phyloP scores from a whole-genome alignment of 2,888 invertebrate genomes.

The Ophion ellenae region DNA sequence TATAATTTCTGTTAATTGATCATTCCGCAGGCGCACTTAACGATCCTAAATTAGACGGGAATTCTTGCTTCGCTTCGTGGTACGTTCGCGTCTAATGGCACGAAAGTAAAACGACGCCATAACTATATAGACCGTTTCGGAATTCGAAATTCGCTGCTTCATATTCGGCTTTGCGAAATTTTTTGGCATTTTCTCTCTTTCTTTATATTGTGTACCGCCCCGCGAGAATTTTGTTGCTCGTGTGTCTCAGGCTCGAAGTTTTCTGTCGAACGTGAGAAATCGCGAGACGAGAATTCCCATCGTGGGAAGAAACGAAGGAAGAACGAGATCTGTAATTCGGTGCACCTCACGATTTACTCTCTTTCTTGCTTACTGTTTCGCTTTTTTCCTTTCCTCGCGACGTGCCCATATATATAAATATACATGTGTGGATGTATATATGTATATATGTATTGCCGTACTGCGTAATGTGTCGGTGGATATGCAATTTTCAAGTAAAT shows the following conservation, averaged over 20 bases:
- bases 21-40: slow-evolving; percentile 32
- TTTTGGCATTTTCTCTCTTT: neutral
- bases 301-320: slow-evolving; percentile 43
- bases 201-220: no score
- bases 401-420: no score
- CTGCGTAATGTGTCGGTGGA: no score
- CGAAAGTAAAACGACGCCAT: slow-evolving; percentile 51
- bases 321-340: slow-evolving; percentile 39
- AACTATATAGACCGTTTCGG: neutral
- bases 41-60: slow-evolving; percentile 35
- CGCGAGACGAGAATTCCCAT: slow-evolving; percentile 78
- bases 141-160: slow-evolving; percentile 31
- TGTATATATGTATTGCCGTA: no score
- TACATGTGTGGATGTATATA: no score
- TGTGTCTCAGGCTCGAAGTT: slow-evolving; percentile 24
- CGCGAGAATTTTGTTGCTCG: slow-evolving; percentile 2
- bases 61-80: slow-evolving; percentile 4
- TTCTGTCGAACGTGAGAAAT: slow-evolving; percentile 77
- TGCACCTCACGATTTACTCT: slow-evolving; percentile 20
- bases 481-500: no score
- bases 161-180: slow-evolving; percentile 16
- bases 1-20: slow-evolving; percentile 24
- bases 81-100: slow-evolving; percentile 26
- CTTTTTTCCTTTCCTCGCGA: neutral
- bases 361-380: neutral